A percentile compares a stretch with the other conserved stretches of the same genome.
Conservation (phyloP, 1,140 invertebrate genomes). For the Luehdorfia chinensis region DNA sequence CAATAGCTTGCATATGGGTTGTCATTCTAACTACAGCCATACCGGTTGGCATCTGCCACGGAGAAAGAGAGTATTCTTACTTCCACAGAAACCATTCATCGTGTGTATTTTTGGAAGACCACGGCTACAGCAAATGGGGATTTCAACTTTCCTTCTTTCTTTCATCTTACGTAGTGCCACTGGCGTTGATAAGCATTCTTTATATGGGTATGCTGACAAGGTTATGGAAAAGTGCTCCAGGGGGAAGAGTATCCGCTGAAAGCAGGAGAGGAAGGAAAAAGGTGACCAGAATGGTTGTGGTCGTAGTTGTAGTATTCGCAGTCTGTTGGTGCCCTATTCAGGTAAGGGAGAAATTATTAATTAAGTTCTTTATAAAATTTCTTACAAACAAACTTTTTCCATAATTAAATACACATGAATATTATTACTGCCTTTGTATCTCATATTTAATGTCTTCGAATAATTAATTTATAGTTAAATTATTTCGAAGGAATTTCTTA, state of each 20-base stretch:
- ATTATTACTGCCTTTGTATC: too few relatives aligned
- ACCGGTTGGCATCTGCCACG: conserved; percentile 88
- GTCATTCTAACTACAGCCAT: conserved; percentile 86
- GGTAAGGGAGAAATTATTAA: too few relatives aligned
- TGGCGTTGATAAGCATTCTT: conserved; percentile 91
- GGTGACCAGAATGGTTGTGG: conserved; percentile 95
- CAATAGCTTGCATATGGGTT: conserved; percentile 89
- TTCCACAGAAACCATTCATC: conserved; percentile 79
- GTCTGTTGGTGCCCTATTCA: conserved; percentile 98
- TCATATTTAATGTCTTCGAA: too few relatives aligned
- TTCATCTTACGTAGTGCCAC: conserved; percentile 90
- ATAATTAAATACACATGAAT: too few relatives aligned
- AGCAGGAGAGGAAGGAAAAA: conserved; percentile 90
- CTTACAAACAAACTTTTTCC: too few relatives aligned
- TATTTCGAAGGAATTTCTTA: too few relatives aligned
- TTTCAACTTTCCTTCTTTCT: conserved; percentile 90
- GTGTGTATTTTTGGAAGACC: conserved; percentile 81
- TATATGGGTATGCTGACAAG: conserved; percentile 94
- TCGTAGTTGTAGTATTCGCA: conserved; percentile 96
- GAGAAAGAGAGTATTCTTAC: conserved; percentile 83
- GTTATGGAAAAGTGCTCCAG: conserved; percentile 90
- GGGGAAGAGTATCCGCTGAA: conserved; percentile 81
- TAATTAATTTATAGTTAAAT: too few relatives aligned
- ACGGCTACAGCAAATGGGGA: conserved; percentile 83
- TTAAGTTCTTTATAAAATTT: too few relatives aligned